Evolutionary conservation across 2,797 vertebrate species (phyloP).

Genomic region (Sylvilagus floridanus): DNA sequence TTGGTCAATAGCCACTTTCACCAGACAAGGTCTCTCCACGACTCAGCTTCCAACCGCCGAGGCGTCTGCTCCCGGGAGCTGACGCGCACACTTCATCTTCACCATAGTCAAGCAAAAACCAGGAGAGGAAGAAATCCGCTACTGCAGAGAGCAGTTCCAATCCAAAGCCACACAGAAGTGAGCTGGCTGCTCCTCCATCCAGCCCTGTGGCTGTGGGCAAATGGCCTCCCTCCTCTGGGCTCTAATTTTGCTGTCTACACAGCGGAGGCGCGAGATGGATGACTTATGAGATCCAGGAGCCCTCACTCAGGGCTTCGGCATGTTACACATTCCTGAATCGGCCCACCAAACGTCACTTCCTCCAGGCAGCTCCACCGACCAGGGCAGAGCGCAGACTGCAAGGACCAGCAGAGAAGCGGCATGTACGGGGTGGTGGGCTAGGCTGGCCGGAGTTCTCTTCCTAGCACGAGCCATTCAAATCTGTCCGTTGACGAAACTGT

Average conservation of each 20-base stretch:
- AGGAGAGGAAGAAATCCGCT: background rate
- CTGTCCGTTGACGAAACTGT: background rate
- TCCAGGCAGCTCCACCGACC: background rate
- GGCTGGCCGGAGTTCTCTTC: background rate
- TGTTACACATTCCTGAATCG: background rate
- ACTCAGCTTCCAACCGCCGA: background rate
- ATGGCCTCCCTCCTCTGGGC: background rate
- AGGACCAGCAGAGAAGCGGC: background rate
- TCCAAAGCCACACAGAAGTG: background rate
- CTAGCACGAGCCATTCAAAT: rapidly evolving
- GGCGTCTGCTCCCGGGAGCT: background rate
- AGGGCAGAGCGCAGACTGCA: too few species aligned
- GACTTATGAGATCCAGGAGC: background rate
- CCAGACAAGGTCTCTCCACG: background rate
- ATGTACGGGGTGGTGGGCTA: background rate
- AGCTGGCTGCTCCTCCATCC: background rate
- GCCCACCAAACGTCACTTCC: background rate
- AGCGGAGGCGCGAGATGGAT: background rate
- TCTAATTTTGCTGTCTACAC: background rate
- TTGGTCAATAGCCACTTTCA: background rate
- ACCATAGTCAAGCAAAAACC: slow-evolving; percentile 22
- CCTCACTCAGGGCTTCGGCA: background rate
- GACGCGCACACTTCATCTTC: background rate
- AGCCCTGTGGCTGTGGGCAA: background rate
- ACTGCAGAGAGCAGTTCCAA: background rate